Evolutionary conservation across 1,140 invertebrate species (phyloP), one percentile per base, ranked within the genome.

Genomic region (Eufriesea mexicana): DNA sequence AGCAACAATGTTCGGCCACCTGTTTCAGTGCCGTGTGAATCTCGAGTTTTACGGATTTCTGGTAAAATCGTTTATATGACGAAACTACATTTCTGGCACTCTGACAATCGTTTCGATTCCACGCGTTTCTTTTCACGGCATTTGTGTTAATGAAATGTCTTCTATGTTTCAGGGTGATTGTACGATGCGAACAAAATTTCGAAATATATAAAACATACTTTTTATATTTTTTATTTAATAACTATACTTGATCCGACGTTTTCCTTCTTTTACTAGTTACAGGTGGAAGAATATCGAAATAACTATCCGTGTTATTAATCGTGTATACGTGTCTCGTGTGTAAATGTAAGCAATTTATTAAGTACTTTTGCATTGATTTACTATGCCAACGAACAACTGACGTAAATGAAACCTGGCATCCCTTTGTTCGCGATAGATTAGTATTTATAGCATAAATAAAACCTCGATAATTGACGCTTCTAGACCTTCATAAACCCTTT

Each of bases 381-480:
- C 14, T 76, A 85, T 20, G 25, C 61, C 35, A 80, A 51, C 76
- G 76, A 49, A 73, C 82, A 70, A 83, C 87, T 90, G 88, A 91
- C 87, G 86, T 68, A 91, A 91, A 67, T 75, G 28, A 68, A 67
- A 86, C 86, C 85, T 91, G 87, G 86, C 91, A 90, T 68, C 35
- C 64, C 73, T 72, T 51, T 68, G 83, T 72, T 25, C 47, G 54
- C 84, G 66, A 90, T 91, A 90, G 90, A 91, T 91, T 86, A 88
- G 71, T 91, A 92, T 93, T 92, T 92, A 92, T 91, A 92, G 89
- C 87, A 57, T 35, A 82, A 87, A 87, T 77, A 88, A 88, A 72
- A 42, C 25, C 64, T 2, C 45, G 49, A 54, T 51, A 51, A 51
- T 28, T 70, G 55, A 54, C 57, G 61, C 59, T 75, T 35, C 49